Percentiles rank a stretch among this genome's conserved stretches.
These are phyloP conservation scores for Acronicta aceris DNA, from an alignment of 2,888 invertebrate species.

Conservation along the genomic window DNA sequence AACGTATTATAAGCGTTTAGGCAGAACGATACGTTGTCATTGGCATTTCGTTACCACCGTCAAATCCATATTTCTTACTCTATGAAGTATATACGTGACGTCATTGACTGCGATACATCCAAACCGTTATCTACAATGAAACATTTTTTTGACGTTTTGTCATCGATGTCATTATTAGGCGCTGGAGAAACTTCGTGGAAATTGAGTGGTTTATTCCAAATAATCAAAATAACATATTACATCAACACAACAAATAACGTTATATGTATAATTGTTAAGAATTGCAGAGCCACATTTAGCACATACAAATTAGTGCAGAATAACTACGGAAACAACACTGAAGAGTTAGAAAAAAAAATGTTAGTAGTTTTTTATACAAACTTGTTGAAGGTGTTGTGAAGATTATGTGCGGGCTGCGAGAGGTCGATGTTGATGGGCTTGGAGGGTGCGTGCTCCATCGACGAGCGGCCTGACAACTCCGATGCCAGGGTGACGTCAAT, in stretches of 20 bases:
- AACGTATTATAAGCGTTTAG: not conserved
- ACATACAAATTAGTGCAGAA: no score
- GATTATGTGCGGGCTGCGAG: conserved; percentile 84
- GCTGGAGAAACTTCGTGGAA: not conserved
- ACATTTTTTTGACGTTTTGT: not conserved
- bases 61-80: not conserved
- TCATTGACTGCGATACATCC: not conserved
- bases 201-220: not conserved
- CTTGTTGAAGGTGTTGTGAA: conserved; percentile 87
- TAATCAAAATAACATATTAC: no score
- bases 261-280: not conserved
- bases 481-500: conserved; percentile 69
- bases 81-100: no score
- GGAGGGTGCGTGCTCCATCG: conserved; percentile 70
- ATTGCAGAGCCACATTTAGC: no score
- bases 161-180: not conserved
- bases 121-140: not conserved
- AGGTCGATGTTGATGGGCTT: conserved; percentile 86
- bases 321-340: no score
- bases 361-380: conserved; percentile 63
- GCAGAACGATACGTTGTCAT: not conserved
- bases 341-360: no score
- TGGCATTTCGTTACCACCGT: not conserved
- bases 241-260: no score
- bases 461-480: conserved; percentile 70